A percentile compares a stretch with the other conserved stretches of the same genome.
Conservation (phyloP, 2,113 vertebrate genomes). For the Brienomyrus longianalis region DNA sequence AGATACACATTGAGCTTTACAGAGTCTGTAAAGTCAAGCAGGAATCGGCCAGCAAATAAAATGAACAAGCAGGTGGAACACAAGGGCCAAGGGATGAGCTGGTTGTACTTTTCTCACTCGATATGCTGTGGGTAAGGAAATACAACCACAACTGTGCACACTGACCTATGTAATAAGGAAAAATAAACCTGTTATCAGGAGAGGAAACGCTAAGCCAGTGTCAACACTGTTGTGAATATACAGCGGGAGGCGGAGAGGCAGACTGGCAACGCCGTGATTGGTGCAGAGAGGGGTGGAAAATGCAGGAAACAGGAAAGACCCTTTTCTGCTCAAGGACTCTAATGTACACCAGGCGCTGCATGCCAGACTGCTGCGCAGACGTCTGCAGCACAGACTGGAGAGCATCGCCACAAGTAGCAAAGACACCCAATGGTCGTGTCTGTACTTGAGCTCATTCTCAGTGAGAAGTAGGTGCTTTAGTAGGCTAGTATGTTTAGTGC, state of each 20-base stretch:
- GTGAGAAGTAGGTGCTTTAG: background rate
- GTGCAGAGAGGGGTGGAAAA: slow-evolving; percentile 57
- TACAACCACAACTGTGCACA: background rate
- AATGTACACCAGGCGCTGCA: slow-evolving; percentile 27
- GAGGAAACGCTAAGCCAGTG: background rate
- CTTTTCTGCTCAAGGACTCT: slow-evolving; percentile 31
- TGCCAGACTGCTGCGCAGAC: background rate
- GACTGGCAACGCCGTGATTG: slow-evolving; percentile 48
- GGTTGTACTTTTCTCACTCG: background rate
- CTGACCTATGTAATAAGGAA: background rate
- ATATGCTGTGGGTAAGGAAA: background rate
- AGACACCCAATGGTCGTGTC: background rate
- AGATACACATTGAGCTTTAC: background rate
- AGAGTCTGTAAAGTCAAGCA: background rate
- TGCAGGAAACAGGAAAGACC: slow-evolving; percentile 47
- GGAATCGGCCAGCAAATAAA: background rate
- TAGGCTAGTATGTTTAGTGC: background rate
- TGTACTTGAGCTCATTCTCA: background rate
- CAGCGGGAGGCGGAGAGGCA: slow-evolving; percentile 3
- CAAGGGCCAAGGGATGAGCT: background rate
- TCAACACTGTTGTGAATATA: background rate
- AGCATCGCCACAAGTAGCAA: background rate
- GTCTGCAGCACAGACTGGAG: background rate
- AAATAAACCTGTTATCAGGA: slow-evolving; percentile 1
- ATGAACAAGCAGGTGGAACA: background rate